Evolutionary conservation across 2,797 vertebrate species (phyloP).

Genomic region (Characodon lateralis): DNA sequence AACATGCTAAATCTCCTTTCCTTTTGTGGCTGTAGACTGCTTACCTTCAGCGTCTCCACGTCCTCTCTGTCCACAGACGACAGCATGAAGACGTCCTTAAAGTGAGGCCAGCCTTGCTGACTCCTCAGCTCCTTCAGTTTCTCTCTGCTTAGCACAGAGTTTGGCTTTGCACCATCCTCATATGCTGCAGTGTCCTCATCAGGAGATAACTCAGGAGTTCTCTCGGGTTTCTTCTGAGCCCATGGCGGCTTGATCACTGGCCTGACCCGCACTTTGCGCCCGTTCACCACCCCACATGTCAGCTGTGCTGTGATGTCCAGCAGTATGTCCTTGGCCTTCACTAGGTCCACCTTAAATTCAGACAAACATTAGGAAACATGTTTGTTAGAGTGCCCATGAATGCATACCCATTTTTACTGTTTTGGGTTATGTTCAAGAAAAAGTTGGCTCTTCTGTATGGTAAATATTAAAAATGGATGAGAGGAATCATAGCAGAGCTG

Average conservation of each 20-base stretch:
- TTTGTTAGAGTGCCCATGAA: neutral
- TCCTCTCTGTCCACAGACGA: slow-evolving; percentile 86
- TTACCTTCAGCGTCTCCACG: slow-evolving; percentile 90
- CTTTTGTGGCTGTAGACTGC: too few species aligned
- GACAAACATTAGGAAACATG: neutral
- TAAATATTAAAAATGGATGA: slow-evolving; percentile 1
- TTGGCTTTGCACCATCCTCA: slow-evolving; percentile 5
- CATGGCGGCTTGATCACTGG: slow-evolving; percentile 48
- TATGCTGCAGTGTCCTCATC: neutral
- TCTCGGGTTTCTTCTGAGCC: slow-evolving; percentile 37
- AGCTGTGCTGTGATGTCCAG: slow-evolving; percentile 84
- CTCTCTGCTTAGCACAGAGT: slow-evolving; percentile 54
- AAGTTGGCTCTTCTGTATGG: neutral
- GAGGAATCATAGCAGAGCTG: neutral
- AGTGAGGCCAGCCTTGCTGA: slow-evolving; percentile 87
- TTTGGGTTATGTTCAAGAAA: neutral
- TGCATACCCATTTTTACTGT: neutral
- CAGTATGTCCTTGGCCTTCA: slow-evolving; percentile 85
- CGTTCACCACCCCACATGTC: slow-evolving; percentile 88
- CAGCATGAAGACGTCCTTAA: slow-evolving; percentile 96
- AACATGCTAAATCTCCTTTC: neutral
- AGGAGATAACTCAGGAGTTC: neutral
- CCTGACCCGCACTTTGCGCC: slow-evolving; percentile 74
- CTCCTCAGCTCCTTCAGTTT: slow-evolving; percentile 56
- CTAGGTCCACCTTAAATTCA: slow-evolving; percentile 85